phyloP scores from a whole-genome alignment of 2,113 vertebrate genomes.

The Hippocampus mohnikei region DNA sequence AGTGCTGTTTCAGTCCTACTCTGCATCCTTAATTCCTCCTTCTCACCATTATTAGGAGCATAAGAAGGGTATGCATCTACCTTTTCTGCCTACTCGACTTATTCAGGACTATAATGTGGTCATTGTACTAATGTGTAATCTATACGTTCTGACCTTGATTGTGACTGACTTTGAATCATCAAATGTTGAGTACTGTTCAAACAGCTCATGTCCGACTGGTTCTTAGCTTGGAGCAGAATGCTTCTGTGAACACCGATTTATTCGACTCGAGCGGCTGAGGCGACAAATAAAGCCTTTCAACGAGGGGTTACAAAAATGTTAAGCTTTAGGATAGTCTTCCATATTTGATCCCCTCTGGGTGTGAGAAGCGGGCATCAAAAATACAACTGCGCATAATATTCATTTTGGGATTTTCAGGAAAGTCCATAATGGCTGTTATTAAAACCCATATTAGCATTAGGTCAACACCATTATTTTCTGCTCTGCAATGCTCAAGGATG shows the following conservation, averaged over 20 bases:
- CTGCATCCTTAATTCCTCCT: slow-evolving; percentile 9
- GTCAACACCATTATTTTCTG: slow-evolving; percentile 34
- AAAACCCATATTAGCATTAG: slow-evolving; percentile 35
- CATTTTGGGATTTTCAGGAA: slow-evolving; percentile 4
- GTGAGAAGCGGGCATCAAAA: background rate
- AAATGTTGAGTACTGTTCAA: background rate
- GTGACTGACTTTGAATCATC: background rate
- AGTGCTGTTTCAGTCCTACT: slow-evolving; percentile 15
- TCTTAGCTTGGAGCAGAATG: background rate
- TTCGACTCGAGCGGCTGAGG: slow-evolving; percentile 7
- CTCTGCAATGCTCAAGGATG: slow-evolving; percentile 39
- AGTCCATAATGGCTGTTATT: slow-evolving; percentile 20
- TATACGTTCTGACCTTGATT: background rate
- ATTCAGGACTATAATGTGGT: background rate
- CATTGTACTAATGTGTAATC: background rate
- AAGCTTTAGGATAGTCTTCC: slow-evolving; percentile 3
- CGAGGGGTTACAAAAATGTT: slow-evolving; percentile 1
- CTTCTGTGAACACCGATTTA: background rate
- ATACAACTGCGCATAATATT: background rate
- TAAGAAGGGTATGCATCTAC: background rate
- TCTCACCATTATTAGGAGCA: background rate
- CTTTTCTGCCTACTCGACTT: background rate
- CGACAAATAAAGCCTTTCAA: background rate
- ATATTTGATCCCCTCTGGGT: background rate
- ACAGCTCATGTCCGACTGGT: background rate